These are phyloP conservation scores for Polyommatus iphigenia DNA, from an alignment of 2,888 invertebrate genomes.

Conservation along the genomic window DNA sequence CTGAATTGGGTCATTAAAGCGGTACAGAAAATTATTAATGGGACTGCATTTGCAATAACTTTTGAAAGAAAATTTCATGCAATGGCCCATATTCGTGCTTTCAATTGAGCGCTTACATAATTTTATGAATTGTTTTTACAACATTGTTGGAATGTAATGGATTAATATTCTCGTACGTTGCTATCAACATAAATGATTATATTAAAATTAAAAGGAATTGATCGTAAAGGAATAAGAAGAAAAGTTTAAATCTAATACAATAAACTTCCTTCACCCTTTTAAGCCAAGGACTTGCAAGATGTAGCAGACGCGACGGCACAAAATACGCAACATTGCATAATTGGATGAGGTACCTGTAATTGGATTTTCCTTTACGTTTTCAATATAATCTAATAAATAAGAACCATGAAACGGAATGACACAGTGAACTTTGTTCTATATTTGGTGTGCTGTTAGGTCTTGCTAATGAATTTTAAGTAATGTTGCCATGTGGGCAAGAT, in stretches of 20 bases:
- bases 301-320: conserved; percentile 39
- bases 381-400: conserved; percentile 61
- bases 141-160: not conserved
- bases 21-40: conserved; percentile 15
- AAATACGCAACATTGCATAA: conserved; percentile 49
- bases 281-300: conserved; percentile 41
- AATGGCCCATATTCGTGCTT: not conserved
- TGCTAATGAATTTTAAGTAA: not conserved
- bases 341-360: conserved; percentile 61
- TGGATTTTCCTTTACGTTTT: conserved; percentile 58
- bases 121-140: not conserved
- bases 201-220: not conserved
- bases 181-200: not conserved
- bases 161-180: not conserved
- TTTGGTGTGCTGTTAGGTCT: not conserved
- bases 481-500: not conserved
- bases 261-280: conserved; percentile 39
- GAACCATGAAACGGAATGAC: conserved; percentile 35
- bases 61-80: conserved; percentile 15
- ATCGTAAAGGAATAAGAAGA: not conserved
- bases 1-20: conserved; percentile 27
- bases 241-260: conserved; percentile 17
- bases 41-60: conserved; percentile 9
- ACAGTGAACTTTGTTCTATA: conserved; percentile 32
- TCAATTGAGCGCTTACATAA: conserved; percentile 8